Evolutionary conservation across 2,888 invertebrate genomes (phyloP).

Genomic region (Ormyrus nitidulus): DNA sequence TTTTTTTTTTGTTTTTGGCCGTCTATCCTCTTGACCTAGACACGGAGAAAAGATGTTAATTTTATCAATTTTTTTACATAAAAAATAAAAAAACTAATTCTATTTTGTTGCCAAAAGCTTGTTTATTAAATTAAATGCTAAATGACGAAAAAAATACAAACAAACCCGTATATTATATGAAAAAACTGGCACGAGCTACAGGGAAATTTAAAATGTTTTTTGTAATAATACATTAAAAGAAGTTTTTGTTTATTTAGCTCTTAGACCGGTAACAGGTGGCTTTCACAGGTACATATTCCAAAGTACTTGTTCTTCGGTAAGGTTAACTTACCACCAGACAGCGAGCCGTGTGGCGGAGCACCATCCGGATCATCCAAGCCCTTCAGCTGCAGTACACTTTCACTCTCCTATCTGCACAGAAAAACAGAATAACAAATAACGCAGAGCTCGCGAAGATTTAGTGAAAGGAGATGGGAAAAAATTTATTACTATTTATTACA

Average conservation of each 20-base stretch:
- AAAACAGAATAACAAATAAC: background rate
- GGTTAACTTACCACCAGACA: slow-evolving; percentile 97
- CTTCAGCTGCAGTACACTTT: slow-evolving; percentile 98
- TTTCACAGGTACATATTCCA: slow-evolving; percentile 3
- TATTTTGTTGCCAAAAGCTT: no score
- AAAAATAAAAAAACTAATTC: no score
- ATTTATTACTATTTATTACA: background rate
- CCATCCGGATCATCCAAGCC: slow-evolving; percentile 97
- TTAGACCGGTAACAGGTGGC: slow-evolving; percentile 23
- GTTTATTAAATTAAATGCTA: no score
- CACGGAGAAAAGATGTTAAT: no score
- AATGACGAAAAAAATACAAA: no score
- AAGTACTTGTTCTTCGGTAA: slow-evolving; percentile 82
- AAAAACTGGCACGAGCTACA: no score
- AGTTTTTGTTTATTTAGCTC: background rate
- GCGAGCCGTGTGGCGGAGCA: slow-evolving; percentile 95
- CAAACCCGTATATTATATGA: no score
- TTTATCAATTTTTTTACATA: no score
- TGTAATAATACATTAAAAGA: no score
- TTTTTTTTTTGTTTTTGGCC: no score
- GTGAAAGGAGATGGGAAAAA: background rate
- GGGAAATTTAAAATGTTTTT: no score
- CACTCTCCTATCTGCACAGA: slow-evolving; percentile 93
- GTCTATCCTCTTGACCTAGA: no score
- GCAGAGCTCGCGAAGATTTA: background rate